Evolutionary conservation across 37 sponge, comb jelly and placozoan genomes (phyloP).

Genomic region (Bolinopsis microptera): DNA sequence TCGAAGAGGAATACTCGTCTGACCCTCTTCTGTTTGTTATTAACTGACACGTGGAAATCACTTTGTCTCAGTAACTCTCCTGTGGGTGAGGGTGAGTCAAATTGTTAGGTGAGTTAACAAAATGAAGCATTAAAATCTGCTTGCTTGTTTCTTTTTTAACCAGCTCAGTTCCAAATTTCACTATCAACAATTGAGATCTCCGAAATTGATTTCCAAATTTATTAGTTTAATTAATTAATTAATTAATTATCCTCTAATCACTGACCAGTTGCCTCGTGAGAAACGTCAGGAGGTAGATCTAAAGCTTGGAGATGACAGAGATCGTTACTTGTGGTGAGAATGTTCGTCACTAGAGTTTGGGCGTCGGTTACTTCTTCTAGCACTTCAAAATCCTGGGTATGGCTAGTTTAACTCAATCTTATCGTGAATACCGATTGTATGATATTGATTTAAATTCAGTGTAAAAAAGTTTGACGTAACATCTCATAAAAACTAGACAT

Average conservation of each 20-base stretch:
- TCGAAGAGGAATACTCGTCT: constrained; percentile 64
- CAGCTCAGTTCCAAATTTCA: no score
- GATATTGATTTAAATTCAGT: no score
- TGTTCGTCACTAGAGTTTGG: constrained; percentile 26
- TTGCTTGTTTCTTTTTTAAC: no score
- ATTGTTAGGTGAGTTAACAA: neutral
- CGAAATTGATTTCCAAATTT: no score
- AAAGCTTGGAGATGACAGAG: constrained; percentile 42
- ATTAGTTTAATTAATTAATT: no score
- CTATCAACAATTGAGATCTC: no score
- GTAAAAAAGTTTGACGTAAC: no score
- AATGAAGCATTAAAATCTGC: no score
- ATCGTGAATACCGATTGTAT: no score
- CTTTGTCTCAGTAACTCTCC: constrained; percentile 32
- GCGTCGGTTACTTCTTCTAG: constrained; percentile 26
- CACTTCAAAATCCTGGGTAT: constrained; percentile 28
- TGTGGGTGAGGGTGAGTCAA: neutral
- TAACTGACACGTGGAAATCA: constrained; percentile 19
- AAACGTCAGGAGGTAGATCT: constrained; percentile 10
- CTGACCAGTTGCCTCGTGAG: constrained; percentile 18
- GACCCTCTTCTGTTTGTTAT: constrained; percentile 26
- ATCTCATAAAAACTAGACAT: no score
- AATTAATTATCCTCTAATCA: no score
- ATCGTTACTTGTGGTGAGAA: constrained; percentile 52
- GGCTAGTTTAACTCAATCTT: no score